These are phyloP conservation scores for Leucania comma DNA, from an alignment of 2,888 invertebrate species.

Conservation along the genomic window DNA sequence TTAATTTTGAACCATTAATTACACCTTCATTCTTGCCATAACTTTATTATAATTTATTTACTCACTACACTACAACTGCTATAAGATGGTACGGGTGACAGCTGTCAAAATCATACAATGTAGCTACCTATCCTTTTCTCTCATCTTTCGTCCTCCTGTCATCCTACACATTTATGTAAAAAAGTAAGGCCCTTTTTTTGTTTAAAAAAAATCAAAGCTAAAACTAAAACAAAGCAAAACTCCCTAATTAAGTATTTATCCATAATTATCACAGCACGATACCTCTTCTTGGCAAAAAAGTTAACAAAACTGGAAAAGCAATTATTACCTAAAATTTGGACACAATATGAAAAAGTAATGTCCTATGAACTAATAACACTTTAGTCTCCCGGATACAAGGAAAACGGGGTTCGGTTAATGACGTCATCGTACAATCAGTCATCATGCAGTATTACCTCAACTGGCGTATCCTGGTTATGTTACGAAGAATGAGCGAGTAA, in stretches of 20 bases:
- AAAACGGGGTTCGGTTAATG: slow-evolving; percentile 39
- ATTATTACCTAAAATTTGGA: background rate
- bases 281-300: background rate
- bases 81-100: no score
- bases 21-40: background rate
- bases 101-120: no score
- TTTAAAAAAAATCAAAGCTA: no score
- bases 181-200: no score
- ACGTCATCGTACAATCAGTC: slow-evolving; percentile 31
- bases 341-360: background rate
- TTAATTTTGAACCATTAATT: background rate
- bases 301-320: slow-evolving; percentile 1
- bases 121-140: no score
- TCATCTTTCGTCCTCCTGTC: no score
- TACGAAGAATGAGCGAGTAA: background rate
- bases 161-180: no score
- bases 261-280: background rate
- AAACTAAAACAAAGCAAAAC: slow-evolving; percentile 9
- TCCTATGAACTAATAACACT: slow-evolving; percentile 8
- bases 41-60: slow-evolving; percentile 4
- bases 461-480: slow-evolving; percentile 15
- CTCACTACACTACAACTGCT: background rate
- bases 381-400: slow-evolving; percentile 41
- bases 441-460: slow-evolving; percentile 14
- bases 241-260: background rate